Conservation (phyloP, 2,113 vertebrate species). For the Nannobrachium achirus region DNA sequence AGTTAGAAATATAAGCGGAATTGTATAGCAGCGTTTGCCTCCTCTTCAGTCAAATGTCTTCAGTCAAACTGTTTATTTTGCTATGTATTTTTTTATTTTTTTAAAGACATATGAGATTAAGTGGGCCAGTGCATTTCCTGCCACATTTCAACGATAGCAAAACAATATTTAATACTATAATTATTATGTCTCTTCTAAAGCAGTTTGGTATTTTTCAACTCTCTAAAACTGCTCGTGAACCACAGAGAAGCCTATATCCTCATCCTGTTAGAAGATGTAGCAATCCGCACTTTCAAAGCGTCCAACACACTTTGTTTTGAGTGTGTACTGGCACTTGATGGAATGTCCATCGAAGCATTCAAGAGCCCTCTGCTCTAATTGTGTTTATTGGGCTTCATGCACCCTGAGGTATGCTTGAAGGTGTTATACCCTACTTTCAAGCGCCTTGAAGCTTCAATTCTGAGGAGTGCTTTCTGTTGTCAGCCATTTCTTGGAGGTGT, state of each 20-base stretch:
- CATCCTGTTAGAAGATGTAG: conserved; percentile 2
- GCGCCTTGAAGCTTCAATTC: conserved; percentile 52
- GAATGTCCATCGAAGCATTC: conserved; percentile 48
- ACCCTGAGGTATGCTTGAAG: conserved; percentile 42
- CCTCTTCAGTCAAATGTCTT: neutral
- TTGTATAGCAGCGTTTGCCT: neutral
- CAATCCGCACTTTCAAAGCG: conserved; percentile 38
- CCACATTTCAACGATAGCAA: neutral
- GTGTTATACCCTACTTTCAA: conserved; percentile 56
- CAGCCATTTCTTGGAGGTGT: conserved; percentile 62
- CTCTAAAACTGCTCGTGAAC: neutral
- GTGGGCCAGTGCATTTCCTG: neutral
- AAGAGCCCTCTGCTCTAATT: conserved; percentile 26
- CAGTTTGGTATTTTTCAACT: neutral
- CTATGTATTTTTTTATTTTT: neutral
- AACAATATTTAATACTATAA: neutral
- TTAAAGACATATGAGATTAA: neutral
- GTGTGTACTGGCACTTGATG: conserved; percentile 52
- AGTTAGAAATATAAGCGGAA: conserved; percentile 28
- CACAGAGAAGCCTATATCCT: neutral
- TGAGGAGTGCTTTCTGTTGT: conserved; percentile 71
- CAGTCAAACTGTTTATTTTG: neutral
- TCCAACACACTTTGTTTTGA: conserved; percentile 41
- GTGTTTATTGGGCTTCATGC: conserved; percentile 47
- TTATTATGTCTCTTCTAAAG: neutral